A percentile compares a stretch with the other conserved stretches of the same genome.
Evolutionary conservation across 2,113 vertebrate species (phyloP).

Genomic region (Burhinus oedicnemus): DNA sequence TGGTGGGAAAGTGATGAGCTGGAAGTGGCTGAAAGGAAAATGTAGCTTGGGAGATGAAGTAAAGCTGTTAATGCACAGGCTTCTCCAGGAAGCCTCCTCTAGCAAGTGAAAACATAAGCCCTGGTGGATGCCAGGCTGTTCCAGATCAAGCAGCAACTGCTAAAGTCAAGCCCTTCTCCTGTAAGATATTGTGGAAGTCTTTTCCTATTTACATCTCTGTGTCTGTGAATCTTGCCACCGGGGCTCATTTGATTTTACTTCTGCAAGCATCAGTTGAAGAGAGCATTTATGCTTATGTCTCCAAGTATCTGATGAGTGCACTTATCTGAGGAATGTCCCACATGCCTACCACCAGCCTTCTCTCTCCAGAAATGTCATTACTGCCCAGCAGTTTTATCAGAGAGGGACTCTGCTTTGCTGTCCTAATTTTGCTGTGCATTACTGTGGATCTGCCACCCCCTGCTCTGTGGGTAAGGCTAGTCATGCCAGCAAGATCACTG

Average conservation of each 20-base stretch:
- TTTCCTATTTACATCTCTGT: neutral
- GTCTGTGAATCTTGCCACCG: neutral
- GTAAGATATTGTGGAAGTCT: neutral
- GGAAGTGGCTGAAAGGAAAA: neutral
- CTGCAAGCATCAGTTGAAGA: neutral
- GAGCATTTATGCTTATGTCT: neutral
- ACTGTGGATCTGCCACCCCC: neutral
- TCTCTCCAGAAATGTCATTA: neutral
- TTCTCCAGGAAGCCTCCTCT: neutral
- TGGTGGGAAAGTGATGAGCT: neutral
- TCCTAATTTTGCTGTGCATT: neutral
- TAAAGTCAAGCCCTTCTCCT: neutral
- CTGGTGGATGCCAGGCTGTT: neutral
- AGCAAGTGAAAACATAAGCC: neutral
- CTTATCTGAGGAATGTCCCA: neutral
- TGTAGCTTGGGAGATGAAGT: accelerated
- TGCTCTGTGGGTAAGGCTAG: neutral
- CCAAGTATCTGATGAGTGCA: neutral
- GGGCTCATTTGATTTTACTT: neutral
- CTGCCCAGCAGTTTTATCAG: neutral
- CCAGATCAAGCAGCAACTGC: neutral
- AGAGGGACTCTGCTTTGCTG: neutral
- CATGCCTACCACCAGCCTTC: neutral
- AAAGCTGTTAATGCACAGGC: neutral
- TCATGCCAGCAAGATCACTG: neutral